Evolutionary conservation across 1,140 invertebrate genomes (phyloP).

Genomic region (Lerema accius): DNA sequence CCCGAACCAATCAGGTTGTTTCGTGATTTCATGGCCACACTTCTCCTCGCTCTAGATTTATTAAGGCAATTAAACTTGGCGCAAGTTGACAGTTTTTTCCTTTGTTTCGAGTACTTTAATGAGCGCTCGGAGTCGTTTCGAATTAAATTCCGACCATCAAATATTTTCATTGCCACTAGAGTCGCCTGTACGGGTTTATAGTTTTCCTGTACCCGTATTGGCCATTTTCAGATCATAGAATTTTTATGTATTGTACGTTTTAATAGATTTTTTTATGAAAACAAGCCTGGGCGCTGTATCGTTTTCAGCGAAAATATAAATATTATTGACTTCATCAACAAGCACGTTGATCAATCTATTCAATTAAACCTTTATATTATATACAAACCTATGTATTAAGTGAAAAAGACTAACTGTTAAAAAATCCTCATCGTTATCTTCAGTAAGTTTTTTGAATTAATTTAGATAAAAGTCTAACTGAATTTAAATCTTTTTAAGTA

Average conservation of each 20-base stretch:
- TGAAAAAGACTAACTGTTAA: too few relatives aligned
- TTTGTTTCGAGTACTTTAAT: slow-evolving; percentile 74
- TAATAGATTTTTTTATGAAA: too few relatives aligned
- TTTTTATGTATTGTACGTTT: too few relatives aligned
- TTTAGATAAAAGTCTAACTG: background rate
- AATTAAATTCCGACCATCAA: slow-evolving; percentile 52
- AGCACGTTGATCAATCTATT: too few relatives aligned
- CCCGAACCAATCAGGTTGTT: background rate
- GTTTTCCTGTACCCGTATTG: slow-evolving; percentile 14
- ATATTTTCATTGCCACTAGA: slow-evolving; percentile 31
- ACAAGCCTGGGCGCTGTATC: too few relatives aligned
- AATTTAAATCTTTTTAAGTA: too few relatives aligned
- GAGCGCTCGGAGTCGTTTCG: slow-evolving; percentile 53
- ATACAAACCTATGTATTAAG: too few relatives aligned
- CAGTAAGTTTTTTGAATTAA: too few relatives aligned
- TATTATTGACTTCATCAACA: too few relatives aligned
- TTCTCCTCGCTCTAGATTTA: slow-evolving; percentile 60
- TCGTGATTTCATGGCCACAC: slow-evolving; percentile 40
- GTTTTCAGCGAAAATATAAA: too few relatives aligned
- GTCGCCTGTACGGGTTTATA: slow-evolving; percentile 11
- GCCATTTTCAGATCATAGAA: background rate
- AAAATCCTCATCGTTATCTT: too few relatives aligned
- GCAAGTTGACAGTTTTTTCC: slow-evolving; percentile 77
- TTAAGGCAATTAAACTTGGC: slow-evolving; percentile 78
- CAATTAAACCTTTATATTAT: too few relatives aligned